Percentiles rank a stretch among this genome's conserved stretches.
Conservation (phyloP, 1,140 invertebrate species). For the Dreissena polymorpha region DNA sequence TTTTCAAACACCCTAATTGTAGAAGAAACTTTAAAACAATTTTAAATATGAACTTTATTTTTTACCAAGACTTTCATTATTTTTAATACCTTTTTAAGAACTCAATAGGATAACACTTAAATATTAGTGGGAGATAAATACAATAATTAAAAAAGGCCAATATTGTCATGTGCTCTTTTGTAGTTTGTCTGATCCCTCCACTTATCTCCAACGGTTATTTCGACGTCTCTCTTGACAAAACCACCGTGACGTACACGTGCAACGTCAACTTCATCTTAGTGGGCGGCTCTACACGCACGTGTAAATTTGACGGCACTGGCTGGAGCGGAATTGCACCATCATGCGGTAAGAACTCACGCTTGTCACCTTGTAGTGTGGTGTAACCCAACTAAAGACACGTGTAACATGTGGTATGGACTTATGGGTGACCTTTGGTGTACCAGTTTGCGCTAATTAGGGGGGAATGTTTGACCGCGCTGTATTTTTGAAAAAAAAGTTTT, state of each 20-base stretch:
- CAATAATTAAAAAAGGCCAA: too few relatives aligned
- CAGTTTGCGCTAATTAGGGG: slow-evolving; percentile 37
- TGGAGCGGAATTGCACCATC: slow-evolving; percentile 33
- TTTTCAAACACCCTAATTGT: too few relatives aligned
- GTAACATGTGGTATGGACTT: not conserved
- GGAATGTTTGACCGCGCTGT: not conserved
- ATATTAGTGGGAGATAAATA: too few relatives aligned
- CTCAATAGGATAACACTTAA: too few relatives aligned
- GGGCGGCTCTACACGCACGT: slow-evolving; percentile 23
- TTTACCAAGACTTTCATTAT: too few relatives aligned
- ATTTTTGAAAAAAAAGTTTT: slow-evolving; percentile 1
- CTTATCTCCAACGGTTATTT: slow-evolving; percentile 17
- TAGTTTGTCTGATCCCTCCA: slow-evolving; percentile 27
- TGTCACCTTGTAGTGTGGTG: not conserved
- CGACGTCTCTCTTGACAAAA: not conserved
- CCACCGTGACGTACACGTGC: slow-evolving; percentile 29
- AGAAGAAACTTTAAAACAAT: too few relatives aligned
- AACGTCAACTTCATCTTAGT: slow-evolving; percentile 23
- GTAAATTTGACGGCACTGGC: slow-evolving; percentile 37
- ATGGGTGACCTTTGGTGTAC: not conserved
- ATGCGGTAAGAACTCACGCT: slow-evolving; percentile 30
- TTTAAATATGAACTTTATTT: too few relatives aligned
- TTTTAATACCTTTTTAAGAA: too few relatives aligned
- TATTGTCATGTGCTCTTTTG: too few relatives aligned
- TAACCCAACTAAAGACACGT: not conserved